These are phyloP conservation scores for Hydrochoerus hydrochaeris DNA, from an alignment of 2,113 vertebrate species.

Conservation along the genomic window DNA sequence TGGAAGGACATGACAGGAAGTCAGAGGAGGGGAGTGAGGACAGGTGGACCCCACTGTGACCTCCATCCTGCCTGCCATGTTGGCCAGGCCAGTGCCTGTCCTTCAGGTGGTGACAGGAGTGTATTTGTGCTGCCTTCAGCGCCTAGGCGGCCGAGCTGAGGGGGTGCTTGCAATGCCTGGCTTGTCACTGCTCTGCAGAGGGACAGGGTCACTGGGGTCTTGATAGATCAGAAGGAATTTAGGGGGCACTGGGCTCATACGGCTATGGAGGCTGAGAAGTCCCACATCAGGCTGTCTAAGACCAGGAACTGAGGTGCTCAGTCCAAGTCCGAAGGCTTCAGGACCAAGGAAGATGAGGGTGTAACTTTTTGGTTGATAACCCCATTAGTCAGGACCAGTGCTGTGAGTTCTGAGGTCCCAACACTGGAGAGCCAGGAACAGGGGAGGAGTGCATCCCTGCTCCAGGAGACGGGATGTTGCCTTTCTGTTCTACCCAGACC, in stretches of 20 bases:
- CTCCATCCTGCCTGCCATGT: neutral
- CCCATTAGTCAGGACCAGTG: neutral
- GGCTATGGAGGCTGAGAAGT: neutral
- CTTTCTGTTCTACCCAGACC: neutral
- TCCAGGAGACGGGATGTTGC: neutral
- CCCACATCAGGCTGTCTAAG: neutral
- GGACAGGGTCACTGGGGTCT: neutral
- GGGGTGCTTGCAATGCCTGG: no score
- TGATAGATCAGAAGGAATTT: neutral
- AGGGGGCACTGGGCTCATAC: neutral
- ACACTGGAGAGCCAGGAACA: no score
- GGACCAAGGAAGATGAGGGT: neutral
- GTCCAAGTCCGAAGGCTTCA: neutral
- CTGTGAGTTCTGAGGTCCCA: neutral
- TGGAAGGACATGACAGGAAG: neutral
- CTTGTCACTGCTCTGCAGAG: neutral
- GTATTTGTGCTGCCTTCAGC: neutral
- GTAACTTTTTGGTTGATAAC: neutral
- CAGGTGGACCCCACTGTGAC: neutral
- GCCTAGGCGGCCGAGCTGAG: neutral
- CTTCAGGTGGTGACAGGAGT: neutral
- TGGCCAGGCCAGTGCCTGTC: neutral
- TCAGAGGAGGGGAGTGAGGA: neutral
- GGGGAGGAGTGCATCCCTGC: neutral
- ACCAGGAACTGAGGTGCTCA: neutral